Base-by-base conservation (phyloP, 2,113 vertebrate genomes). In the Spilogale gracilis region DNA sequence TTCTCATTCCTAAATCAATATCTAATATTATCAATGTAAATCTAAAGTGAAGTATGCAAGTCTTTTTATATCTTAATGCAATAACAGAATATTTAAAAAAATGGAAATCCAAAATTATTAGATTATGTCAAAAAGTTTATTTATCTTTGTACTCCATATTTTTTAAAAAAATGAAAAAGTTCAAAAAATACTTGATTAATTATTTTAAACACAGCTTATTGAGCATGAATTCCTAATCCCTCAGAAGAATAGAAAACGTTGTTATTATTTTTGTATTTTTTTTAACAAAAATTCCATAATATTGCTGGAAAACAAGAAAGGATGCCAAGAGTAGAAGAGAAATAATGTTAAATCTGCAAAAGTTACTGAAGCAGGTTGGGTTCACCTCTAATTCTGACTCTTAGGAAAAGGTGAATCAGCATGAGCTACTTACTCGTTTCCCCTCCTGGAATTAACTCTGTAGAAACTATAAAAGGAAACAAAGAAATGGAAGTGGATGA, bases 241-340 rank as follows among this genome's bases (percentile, higher is more conserved):
- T 21, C 80, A 25, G 27, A 69, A 78, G 3, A 78, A 76, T 21
- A 3, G 25, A 8, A 96, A 71, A 71, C 3, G 12, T n/a, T 83
- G 14, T 3, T 65, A 5, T 89, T 52, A 86, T 67, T 91, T 95
- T 91, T 73, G 5, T 9, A 61, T 67, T 74, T 96, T 89, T 91
- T 20, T 60, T 67, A 89, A 85, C 67, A 69, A 56, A 21, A 67
- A 21, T 32, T 43, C 0, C 21, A 56, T 48, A 81, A 58, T 81
- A 81, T 30, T 80, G 0, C 12, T 82, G 7, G 21, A 32, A 69
- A 87, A 73, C 8, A 89, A 67, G 16, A 81, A 67, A 27, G 2
- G 2, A 1, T 54, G 50, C 2, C 13, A 14, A 32, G 23, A 87
- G 6, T 50, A 61, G 43, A 85, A 52, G 32, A 52, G 0, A 67